Conservation (phyloP, 2,888 invertebrate genomes). For the Metopia argyrocephala region DNA sequence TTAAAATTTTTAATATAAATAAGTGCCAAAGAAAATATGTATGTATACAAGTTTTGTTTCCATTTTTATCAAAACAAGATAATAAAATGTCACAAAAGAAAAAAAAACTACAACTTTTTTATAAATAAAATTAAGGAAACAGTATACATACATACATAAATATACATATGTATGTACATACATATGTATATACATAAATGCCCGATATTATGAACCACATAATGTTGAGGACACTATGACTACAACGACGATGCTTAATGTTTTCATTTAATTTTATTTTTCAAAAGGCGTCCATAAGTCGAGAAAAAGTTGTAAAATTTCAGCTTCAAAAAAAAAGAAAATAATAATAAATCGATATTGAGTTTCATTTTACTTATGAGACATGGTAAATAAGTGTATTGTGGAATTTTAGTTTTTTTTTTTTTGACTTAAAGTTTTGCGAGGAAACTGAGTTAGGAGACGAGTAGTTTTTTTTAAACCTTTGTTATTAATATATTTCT, state of each 20-base stretch:
- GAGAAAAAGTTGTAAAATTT: slow-evolving; percentile 33
- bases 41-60: background rate
- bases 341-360: too few species aligned
- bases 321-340: background rate
- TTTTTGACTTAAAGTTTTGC: too few species aligned
- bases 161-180: too few species aligned
- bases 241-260: background rate
- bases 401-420: background rate
- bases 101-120: too few species aligned
- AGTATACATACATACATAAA: too few species aligned
- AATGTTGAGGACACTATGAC: background rate
- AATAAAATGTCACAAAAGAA: background rate
- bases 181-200: too few species aligned
- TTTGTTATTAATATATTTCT: too few species aligned
- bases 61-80: background rate
- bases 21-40: background rate
- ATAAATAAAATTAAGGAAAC: too few species aligned
- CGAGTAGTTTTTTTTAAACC: too few species aligned
- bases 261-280: slow-evolving; percentile 25
- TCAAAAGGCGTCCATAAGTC: slow-evolving; percentile 46
- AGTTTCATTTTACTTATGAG: too few species aligned
- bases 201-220: background rate
- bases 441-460: too few species aligned
- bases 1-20: slow-evolving; percentile 1
- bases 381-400: too few species aligned